Conservation (phyloP, 2,113 vertebrate genomes). For the Bucco capensis region DNA sequence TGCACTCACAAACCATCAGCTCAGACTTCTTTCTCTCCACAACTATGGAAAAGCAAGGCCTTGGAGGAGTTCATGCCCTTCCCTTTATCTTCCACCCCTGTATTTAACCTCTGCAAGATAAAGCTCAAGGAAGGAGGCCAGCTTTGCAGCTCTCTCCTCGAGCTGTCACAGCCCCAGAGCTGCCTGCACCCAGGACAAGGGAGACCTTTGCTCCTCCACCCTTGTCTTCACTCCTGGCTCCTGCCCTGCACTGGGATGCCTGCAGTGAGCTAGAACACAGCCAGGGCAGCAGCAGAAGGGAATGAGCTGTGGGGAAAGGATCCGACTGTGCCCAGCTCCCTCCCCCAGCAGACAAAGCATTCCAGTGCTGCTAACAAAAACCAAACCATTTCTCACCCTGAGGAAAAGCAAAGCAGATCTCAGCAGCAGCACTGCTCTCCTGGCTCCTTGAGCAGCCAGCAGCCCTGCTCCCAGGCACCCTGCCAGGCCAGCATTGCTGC, state of each 20-base stretch:
- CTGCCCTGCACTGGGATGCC: not conserved
- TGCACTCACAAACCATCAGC: not conserved
- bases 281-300: not conserved
- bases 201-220: rapidly evolving
- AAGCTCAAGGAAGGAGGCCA: not conserved
- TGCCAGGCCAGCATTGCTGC: not conserved
- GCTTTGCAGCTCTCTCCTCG: not conserved
- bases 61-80: not conserved
- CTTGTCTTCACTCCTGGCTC: not conserved
- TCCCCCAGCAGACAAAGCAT: not conserved
- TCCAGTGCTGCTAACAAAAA: rapidly evolving
- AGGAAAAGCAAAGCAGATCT: not conserved
- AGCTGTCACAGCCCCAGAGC: not conserved
- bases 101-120: not conserved
- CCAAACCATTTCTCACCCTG: no score
- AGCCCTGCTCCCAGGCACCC: rapidly evolving
- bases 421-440: not conserved
- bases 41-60: not conserved
- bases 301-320: not conserved
- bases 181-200: not conserved
- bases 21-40: not conserved
- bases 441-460: not conserved
- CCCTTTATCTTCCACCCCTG: not conserved
- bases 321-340: rapidly evolving
- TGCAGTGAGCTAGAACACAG: not conserved